Percentiles rank a stretch among this genome's conserved stretches.
phyloP scores from a whole-genome alignment of 1,140 invertebrate species.

The Tetraneura akinire region DNA sequence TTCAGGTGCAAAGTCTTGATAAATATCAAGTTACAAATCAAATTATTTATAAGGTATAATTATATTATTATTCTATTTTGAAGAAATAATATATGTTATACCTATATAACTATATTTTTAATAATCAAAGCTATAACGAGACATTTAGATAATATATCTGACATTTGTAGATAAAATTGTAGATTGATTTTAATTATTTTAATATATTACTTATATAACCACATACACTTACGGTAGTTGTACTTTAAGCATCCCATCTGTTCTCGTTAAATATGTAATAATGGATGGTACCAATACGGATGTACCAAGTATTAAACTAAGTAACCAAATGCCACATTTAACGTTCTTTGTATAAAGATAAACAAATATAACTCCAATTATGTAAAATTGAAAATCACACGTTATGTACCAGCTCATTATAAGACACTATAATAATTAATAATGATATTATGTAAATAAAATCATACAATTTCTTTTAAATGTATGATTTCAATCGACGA shows the following conservation, averaged over 20 bases:
- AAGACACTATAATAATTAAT: neutral
- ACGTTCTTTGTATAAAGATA: neutral
- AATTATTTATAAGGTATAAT: no score
- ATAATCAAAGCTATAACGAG: neutral
- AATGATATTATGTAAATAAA: neutral
- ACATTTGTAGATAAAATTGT: neutral
- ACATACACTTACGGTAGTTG: conserved; percentile 15
- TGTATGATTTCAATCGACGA: no score
- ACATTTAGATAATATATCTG: neutral
- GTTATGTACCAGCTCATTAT: conserved; percentile 11
- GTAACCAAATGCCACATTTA: neutral
- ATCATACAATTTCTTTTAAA: no score
- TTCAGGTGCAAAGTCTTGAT: no score
- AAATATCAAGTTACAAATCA: no score
- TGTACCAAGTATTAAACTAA: neutral
- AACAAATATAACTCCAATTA: conserved; percentile 10
- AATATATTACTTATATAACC: neutral
- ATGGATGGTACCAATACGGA: neutral
- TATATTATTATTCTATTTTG: no score
- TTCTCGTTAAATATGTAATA: neutral
- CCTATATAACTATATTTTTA: no score
- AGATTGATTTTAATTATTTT: no score
- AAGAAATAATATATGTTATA: no score
- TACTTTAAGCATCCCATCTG: conserved; percentile 15
- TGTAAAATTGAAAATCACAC: neutral